A percentile compares a stretch with the other conserved stretches of the same genome.
phyloP scores from a whole-genome alignment of 2,888 invertebrate genomes.

The Thymelicus lineola region DNA sequence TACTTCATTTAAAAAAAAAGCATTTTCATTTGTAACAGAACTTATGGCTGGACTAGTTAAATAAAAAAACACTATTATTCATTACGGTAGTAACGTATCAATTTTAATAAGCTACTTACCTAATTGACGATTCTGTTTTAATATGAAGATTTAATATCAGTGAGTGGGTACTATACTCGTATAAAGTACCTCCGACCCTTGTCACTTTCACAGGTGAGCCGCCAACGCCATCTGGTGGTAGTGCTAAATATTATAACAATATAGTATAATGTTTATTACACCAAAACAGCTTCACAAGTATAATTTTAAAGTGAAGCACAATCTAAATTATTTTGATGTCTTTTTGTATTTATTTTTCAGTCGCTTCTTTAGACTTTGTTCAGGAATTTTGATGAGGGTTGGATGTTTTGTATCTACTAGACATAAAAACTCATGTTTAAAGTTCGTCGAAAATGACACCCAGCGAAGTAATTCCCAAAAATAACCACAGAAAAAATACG shows the following conservation, averaged over 20 bases:
- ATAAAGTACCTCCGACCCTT: slow-evolving; percentile 4
- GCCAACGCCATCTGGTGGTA: slow-evolving; percentile 1
- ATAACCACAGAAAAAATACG: background rate
- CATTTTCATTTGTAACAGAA: no score
- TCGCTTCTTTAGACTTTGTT: no score
- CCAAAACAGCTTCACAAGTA: background rate
- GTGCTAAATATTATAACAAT: background rate
- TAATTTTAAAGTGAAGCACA: background rate
- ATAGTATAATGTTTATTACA: background rate
- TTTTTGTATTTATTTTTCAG: no score
- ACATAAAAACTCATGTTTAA: background rate
- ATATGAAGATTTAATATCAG: background rate
- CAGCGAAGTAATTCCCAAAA: no score
- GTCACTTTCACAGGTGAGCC: slow-evolving; percentile 8
- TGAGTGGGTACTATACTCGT: background rate
- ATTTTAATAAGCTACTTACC: background rate
- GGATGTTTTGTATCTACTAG: no score
- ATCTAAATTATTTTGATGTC: background rate
- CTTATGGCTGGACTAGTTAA: no score
- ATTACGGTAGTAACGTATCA: no score
- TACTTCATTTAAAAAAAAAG: no score
- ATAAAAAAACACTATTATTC: no score
- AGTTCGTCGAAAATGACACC: no score
- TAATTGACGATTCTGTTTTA: background rate
- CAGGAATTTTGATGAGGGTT: no score